These are phyloP conservation scores for Antechinus flavipes DNA, from an alignment of 2,113 vertebrate genomes.

Conservation along the genomic window DNA sequence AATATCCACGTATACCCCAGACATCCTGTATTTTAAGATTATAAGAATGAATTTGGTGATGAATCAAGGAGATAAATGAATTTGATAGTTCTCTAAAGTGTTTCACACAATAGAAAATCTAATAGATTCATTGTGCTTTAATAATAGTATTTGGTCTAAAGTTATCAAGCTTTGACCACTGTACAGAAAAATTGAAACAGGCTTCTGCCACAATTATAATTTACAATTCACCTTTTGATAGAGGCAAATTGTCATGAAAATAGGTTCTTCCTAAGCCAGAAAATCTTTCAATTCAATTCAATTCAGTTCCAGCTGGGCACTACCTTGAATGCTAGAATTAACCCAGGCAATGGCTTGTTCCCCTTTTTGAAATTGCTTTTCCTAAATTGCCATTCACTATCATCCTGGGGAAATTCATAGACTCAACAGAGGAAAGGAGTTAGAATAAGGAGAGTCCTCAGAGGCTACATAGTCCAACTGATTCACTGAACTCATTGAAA, in stretches of 20 bases:
- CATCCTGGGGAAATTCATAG: neutral
- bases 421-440: neutral
- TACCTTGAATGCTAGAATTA: neutral
- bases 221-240: neutral
- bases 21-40: neutral
- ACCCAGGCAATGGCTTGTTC: neutral
- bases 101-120: neutral
- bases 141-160: conserved; percentile 42
- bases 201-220: no score
- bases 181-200: neutral
- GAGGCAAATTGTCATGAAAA: neutral
- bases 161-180: conserved; percentile 40
- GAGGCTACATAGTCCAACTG: neutral
- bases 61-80: neutral
- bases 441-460: neutral
- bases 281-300: neutral
- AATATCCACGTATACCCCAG: neutral
- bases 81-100: neutral
- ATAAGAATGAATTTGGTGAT: neutral
- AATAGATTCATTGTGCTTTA: conserved; percentile 37
- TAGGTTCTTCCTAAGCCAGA: neutral
- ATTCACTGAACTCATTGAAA: neutral
- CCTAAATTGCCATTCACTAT: neutral
- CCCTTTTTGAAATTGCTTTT: neutral
- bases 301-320: neutral